phyloP scores from a whole-genome alignment of 2,113 vertebrate genomes.

The Chitala chitala region DNA sequence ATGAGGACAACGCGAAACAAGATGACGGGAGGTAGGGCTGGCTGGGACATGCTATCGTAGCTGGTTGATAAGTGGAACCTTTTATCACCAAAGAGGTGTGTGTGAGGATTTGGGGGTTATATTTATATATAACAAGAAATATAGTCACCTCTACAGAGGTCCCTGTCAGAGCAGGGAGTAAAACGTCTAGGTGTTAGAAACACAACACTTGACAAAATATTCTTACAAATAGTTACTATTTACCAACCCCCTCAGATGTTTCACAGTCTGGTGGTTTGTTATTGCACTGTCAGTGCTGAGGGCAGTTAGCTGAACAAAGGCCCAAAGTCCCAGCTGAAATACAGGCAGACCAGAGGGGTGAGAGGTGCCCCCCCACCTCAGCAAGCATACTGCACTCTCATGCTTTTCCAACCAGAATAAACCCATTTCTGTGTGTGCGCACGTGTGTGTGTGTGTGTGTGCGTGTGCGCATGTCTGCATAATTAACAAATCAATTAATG shows the following conservation, averaged over 20 bases:
- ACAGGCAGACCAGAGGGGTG: too few relatives aligned
- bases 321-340: background rate
- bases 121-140: background rate
- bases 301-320: background rate
- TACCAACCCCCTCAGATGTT: background rate
- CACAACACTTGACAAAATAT: background rate
- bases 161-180: background rate
- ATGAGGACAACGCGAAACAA: conserved; percentile 19
- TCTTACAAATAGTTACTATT: background rate
- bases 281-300: background rate
- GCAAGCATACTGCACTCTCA: background rate
- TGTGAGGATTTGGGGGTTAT: conserved; percentile 26
- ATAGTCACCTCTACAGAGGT: background rate
- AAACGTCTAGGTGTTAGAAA: background rate
- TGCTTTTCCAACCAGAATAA: background rate
- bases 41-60: conserved; percentile 21
- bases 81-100: conserved; percentile 41
- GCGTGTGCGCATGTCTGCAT: background rate
- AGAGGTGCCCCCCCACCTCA: background rate
- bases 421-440: background rate
- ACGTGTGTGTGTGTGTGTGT: background rate
- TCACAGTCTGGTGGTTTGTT: background rate
- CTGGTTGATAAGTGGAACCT: conserved; percentile 39
- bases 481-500: conserved; percentile 15
- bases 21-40: conserved; percentile 21